Evolutionary conservation across 2,888 invertebrate genomes (phyloP), one percentile per base, ranked within the genome.

Genomic region (Actias luna): DNA sequence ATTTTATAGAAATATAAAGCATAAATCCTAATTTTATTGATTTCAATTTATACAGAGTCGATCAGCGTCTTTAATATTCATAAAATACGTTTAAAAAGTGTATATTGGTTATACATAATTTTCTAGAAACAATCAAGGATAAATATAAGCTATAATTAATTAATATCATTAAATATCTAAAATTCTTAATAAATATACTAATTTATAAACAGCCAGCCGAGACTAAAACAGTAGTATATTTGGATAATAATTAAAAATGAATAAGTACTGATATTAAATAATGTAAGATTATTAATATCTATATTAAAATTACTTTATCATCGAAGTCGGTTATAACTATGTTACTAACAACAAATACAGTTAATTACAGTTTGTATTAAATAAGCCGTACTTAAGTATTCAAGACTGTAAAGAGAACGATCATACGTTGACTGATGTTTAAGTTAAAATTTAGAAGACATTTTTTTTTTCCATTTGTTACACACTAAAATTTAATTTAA

Each of bases 41-140:
- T 75, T 70, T 69, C 39, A 59, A 25, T 60, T 16, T 27, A 52
- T 55, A 27, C 39, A 39, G 27, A 61, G 39, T 61, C 39, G 36
- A 29, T 39, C 29, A 22, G 12, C 16, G 27, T 12, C 27, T 55
- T 35, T 16, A 27, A 59, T 7, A 22, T 33, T 31, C 33, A 27
- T 52, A 61, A 18, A 57, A 55, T 61, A 61, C 25, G 12, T 50
- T 55, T 29, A 61, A 61, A 61, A 14, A 55, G 57, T 61, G 61
- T 55, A 73, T 76, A 80, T 71, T 67, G 74, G 72, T 73, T 76
- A 79, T 68, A 76, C n/a, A n/a, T n/a, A 67, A 31, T 69, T 74
- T 62, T 63, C 68, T 75, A 77, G 62, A 70, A 70, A 73, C 58
- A 55, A 55, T 29, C 29, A 55, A 55, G 16, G 29, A 5, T 29